phyloP scores from a whole-genome alignment of 1,140 invertebrate species.

The Thalassaphorura encarpata region DNA sequence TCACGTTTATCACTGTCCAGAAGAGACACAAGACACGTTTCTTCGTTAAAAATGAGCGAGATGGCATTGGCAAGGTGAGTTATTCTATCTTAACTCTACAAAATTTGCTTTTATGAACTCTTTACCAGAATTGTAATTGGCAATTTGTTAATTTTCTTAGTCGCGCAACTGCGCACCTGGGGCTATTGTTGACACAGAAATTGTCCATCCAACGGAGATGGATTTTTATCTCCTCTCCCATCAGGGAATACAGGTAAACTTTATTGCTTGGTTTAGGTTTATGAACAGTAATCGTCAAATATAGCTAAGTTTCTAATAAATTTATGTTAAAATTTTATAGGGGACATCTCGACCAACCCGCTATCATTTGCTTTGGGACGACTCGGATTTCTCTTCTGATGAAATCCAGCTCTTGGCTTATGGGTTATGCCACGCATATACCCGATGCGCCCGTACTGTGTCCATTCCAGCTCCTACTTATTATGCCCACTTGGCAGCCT shows the following conservation, averaged over 20 bases:
- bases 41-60: constrained; percentile 35
- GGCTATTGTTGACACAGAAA: constrained; percentile 41
- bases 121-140: background rate
- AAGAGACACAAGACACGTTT: constrained; percentile 46
- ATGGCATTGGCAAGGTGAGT: constrained; percentile 8
- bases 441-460: constrained; percentile 42
- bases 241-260: constrained; percentile 43
- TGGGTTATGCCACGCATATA: constrained; percentile 43
- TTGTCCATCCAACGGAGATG: constrained; percentile 38
- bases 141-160: background rate
- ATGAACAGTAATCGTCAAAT: too few relatives aligned
- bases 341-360: constrained; percentile 46
- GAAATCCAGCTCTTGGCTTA: constrained; percentile 42
- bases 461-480: constrained; percentile 46
- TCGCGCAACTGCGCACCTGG: constrained; percentile 43
- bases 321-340: constrained; percentile 28
- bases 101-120: background rate
- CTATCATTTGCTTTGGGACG: constrained; percentile 43
- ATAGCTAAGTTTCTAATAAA: too few relatives aligned
- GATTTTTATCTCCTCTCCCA: constrained; percentile 44
- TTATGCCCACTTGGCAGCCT: constrained; percentile 45
- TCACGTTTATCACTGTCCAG: constrained; percentile 32
- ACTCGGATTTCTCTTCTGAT: constrained; percentile 39
- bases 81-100: background rate
- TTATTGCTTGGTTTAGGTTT: background rate